Base-by-base conservation (phyloP, 1,140 invertebrate species). In the Meloidogyne floridensis region DNA sequence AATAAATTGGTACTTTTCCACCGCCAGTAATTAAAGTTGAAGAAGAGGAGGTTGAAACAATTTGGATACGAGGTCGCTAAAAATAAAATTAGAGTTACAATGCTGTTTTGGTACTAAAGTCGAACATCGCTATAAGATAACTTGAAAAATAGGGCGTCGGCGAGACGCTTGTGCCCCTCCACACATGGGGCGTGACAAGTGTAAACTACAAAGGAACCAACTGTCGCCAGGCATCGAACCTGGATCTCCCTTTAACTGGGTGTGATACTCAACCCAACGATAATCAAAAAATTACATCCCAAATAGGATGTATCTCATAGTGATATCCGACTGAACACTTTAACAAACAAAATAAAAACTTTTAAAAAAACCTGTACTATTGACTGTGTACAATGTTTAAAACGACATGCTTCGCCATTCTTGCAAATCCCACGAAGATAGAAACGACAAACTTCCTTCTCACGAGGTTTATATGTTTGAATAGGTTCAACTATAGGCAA, bases 361-460 rank as follows among this genome's bases (percentile, higher is more conserved):
- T 65, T 65, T 6, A 5, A 18, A 15, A 15, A 65, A n/a, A 65
- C 59, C 15, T 65, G 15, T 0, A 65, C 15, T 65, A n/a, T 15
- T 18, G 59, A n/a, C 7, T 65, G 59, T 7, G 65, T 43, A 42
- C 56, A 53, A 43, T 79, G 77, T 11, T 43, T 20, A 47, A 79
- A 79, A 20, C 77, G 77, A 51, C 79, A 80, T 32, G 69, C 10
- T 42, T 75, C 80, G 10, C 80, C 80, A 72, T 81, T 81, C 13
- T 72, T 54, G 54, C 80, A 81, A 77, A 70, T 75, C 2, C 74
- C 75, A 15, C 70, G 51, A 4, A 79, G 7, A 69, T 71, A 79
- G 11, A 72, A 79, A 20, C 77, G 54, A n/a, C 77, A 79, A 47
- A 79, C 15, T 65, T 65, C 59, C n/a, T 65, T 15, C 11, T 79